Base-by-base conservation (phyloP, 2,888 invertebrate genomes). In the Antheraea yamamai region DNA sequence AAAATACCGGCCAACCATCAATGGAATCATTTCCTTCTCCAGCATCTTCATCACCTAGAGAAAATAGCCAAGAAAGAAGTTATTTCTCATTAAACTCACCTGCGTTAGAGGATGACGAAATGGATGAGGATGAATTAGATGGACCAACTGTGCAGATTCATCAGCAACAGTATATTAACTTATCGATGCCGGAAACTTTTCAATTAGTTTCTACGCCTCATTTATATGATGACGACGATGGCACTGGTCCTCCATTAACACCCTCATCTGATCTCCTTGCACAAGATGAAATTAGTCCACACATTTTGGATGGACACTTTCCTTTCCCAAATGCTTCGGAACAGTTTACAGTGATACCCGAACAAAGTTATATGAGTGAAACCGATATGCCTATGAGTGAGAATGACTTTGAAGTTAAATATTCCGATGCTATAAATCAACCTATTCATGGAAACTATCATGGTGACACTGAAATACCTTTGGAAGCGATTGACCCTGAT, bases 171-270 rank as follows among this genome's bases (percentile, higher is more conserved):
- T 96, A 96, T 82, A 91, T 96, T 55, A 94, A 96, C 80, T 90
- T 97, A 74, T 95, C 96, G 73, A 94, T 95, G 12, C 93, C 95
- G 10, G 96, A 96, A 85, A 93, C 95, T 6, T 97, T 96, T 83
- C 96, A 97, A 81, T 85, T 97, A 79, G 95, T 96, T 20, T 95
- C 96, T 14, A 94, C 95, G 16, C 94, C 95, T 73, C 92, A 93
- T 80, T 87, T 95, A 74, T 96, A 96, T 76, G 96, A 96, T 77
- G 96, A 96, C 86, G 96, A 96, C 77, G 96, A 96, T 81, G 95
- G 95, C 73, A 81, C 83, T 64, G 94, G 95, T 30, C 95, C 95
- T 79, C 96, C 96, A 70, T 83, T 96, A 79, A 95, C 95, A 12
- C 95, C 95, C 2, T 92, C 92, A 18, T 95, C 95, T 6, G 95